Conservation (phyloP, 2,888 invertebrate species). For the Endomychus coccineus region DNA sequence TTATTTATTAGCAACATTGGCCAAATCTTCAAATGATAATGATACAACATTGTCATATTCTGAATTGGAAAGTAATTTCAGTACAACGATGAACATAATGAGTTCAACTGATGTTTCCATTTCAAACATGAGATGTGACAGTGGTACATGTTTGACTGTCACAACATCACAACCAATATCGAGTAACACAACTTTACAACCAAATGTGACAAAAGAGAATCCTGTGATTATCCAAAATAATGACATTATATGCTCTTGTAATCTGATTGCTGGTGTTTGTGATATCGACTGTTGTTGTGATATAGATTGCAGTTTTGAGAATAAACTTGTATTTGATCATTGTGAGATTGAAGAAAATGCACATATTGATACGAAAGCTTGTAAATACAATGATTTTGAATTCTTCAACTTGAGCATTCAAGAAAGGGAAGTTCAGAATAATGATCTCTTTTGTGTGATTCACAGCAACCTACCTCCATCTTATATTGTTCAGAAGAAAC, state of each 20-base stretch:
- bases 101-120: too few relatives aligned
- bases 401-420: constrained; percentile 49
- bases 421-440: constrained; percentile 37
- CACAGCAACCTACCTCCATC: constrained; percentile 50
- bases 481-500: constrained; percentile 32
- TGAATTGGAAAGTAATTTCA: too few relatives aligned
- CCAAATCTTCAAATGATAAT: too few relatives aligned
- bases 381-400: constrained; percentile 48
- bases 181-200: constrained; percentile 1
- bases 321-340: constrained; percentile 53
- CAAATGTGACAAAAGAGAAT: not conserved
- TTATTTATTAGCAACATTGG: too few relatives aligned
- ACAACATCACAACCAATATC: not conserved
- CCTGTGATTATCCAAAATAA: not conserved
- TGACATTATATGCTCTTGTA: constrained; percentile 7
- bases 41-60: too few relatives aligned
- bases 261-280: constrained; percentile 54
- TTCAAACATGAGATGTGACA: too few relatives aligned
- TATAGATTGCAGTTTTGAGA: constrained; percentile 56
- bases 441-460: constrained; percentile 53
- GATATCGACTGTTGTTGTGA: constrained; percentile 85
- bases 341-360: constrained; percentile 47
- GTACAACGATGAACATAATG: too few relatives aligned
- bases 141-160: too few relatives aligned
- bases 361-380: constrained; percentile 44